phyloP scores from a whole-genome alignment of 2,113 vertebrate species.

The Dipodomys merriami region DNA sequence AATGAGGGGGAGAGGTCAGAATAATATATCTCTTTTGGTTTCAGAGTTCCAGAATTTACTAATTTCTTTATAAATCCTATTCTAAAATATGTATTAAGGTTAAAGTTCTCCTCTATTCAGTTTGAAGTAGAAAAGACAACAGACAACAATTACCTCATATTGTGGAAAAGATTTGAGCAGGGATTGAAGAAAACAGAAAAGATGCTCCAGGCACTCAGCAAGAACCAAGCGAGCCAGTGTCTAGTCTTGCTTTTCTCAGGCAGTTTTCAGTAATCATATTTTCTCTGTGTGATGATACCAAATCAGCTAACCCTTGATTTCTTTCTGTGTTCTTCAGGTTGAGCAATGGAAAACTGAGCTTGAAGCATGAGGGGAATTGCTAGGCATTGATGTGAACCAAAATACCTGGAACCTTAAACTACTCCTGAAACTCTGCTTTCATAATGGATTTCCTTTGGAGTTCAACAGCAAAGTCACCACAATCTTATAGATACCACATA shows the following conservation, averaged over 20 bases:
- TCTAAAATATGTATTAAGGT: slow-evolving; percentile 15
- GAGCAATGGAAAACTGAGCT: slow-evolving; percentile 54
- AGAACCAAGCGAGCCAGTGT: background rate
- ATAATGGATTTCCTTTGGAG: background rate
- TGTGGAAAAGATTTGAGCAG: background rate
- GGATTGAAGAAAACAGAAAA: background rate
- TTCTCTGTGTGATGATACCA: background rate
- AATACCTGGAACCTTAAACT: slow-evolving; percentile 21
- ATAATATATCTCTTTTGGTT: background rate
- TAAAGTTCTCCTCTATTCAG: background rate
- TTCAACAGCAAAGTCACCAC: background rate
- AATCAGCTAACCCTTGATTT: slow-evolving; percentile 20
- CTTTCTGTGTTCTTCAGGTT: slow-evolving; percentile 59
- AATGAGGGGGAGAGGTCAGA: background rate
- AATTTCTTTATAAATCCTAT: background rate
- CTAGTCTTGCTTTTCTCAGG: background rate
- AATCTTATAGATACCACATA: background rate
- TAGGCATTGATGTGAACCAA: slow-evolving; percentile 2
- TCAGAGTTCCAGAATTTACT: background rate
- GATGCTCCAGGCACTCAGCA: background rate
- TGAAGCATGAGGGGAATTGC: slow-evolving; percentile 61
- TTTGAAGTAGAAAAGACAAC: background rate
- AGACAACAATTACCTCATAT: background rate
- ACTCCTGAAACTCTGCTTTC: background rate
- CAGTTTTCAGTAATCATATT: background rate